Evolutionary conservation across 2,888 invertebrate species (phyloP).

Genomic region (Amiota communis): DNA sequence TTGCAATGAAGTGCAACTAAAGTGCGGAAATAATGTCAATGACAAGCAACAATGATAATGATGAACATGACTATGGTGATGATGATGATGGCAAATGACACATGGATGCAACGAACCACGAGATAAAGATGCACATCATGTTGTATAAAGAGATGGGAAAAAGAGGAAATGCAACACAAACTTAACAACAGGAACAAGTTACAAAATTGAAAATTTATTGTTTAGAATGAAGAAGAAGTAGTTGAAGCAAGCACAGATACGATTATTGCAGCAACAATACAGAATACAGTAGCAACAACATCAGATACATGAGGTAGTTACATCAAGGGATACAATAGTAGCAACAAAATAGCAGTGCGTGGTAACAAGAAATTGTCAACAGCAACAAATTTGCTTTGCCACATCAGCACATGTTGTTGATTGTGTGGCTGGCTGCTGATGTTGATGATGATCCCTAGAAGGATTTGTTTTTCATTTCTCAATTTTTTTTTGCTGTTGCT

Average conservation of each 20-base stretch:
- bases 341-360: not conserved
- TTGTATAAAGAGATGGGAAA: not conserved
- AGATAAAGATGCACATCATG: not conserved
- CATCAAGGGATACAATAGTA: not conserved
- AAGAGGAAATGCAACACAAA: constrained; percentile 7
- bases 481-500: constrained; percentile 5
- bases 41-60: constrained; percentile 22
- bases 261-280: constrained; percentile 12
- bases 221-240: constrained; percentile 51
- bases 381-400: constrained; percentile 51
- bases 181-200: constrained; percentile 39
- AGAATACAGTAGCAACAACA: constrained; percentile 28
- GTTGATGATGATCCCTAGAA: not conserved
- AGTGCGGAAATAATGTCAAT: constrained; percentile 55
- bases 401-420: too few relatives aligned
- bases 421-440: not conserved
- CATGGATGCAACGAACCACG: constrained; percentile 21
- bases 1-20: constrained; percentile 57
- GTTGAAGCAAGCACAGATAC: constrained; percentile 13
- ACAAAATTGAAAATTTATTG: constrained; percentile 65
- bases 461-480: constrained; percentile 8
- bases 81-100: constrained; percentile 14
- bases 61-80: constrained; percentile 12
- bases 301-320: not conserved
- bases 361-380: constrained; percentile 59